Evolutionary conservation across 2,113 vertebrate genomes (phyloP), one percentile per base, ranked within the genome.

Genomic region (Corythoichthys haematopterus): DNA sequence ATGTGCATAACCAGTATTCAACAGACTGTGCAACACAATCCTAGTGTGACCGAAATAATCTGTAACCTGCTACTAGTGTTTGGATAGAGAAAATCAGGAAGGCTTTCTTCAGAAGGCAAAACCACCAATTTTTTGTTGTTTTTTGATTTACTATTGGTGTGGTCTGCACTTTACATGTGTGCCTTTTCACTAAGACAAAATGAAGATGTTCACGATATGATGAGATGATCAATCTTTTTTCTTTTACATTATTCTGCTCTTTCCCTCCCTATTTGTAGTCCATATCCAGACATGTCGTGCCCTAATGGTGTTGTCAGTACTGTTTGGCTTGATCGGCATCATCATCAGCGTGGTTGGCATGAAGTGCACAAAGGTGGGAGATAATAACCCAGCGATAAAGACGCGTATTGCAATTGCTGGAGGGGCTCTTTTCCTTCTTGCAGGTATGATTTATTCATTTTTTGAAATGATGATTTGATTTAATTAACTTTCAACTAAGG

Each of bases 361-460:
- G 96, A 97, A 98, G 70, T 99, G 97, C 85, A 99, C 97, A 1
- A 95, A 95, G 65, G 95, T 98, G 0, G 96, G 95, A 2, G 97
- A 99, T 64, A 96, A 94, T 70, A 95, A 96, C 84, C 97, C 97
- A 0, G 50, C 88, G 0, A 93, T 92, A 75, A 98, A 99, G 85
- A 87, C 90, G 79, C 94, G 95, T 64, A 91, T 98, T 0, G 97
- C 96, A 9, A 89, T 96, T 68, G 89, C 93, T 0, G 97, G 96
- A 28, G 97, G 97, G 0, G 81, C 87, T 37, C 92, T 98, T 68
- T 99, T 98, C 67, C 4, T 98, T 66, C 90, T 98, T 2, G 94
- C 94, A 9, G 97, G 97, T 98, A 85, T 87, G 88, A 37, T 35
- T 64, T 66, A 50, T n/a, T 64, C 13, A n/a, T 15, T 58, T 38